Base-by-base conservation (phyloP, 1,140 invertebrate species). In the Scaptodrosophila lebanonensis region DNA sequence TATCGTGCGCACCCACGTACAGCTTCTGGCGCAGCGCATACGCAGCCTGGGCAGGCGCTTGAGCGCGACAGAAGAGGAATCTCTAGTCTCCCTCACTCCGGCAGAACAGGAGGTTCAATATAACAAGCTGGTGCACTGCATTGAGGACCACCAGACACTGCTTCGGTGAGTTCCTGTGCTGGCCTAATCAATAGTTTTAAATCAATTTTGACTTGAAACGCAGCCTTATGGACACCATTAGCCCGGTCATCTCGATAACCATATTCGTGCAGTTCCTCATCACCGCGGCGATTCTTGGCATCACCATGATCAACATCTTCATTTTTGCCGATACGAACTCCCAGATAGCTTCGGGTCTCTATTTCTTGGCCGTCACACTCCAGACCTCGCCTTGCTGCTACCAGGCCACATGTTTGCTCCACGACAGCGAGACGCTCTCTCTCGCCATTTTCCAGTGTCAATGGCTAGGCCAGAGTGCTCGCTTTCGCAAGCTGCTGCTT, bases 211-310 rank as follows among this genome's bases (percentile, higher is more conserved):
- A 3, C n/a, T 16, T 40, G n/a, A n/a, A n/a, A n/a, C 47, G 1
- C 13, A 60, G 57, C 12, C 42, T 60, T 12, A 40, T 35, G 27
- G 17, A 47, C 17, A 17, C 22, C 13, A 48, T 76, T 0, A 32
- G 48, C 1, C 70, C 71, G 0, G 53, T 76, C n/a, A 76, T 76
- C 6, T 73, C 72, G 12, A 12, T 52, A 3, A 76, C 72, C 13
- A 69, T 73, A 3, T 76, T 76, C 15, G 58, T 76, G 0, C 69
- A 76, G 64, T 73, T 76, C 27, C 45, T 75, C 17, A 59, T 73
- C 7, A 73, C 69, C 12, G 72, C 69, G 36, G 52, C 40, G 36
- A 66, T 69, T 3, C 48, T 76, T 40, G 61, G 69, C 30, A 51
- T 48, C 11, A 73, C 72, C 2, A 49, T 76, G 36, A 73, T 76